phyloP scores from a whole-genome alignment of 2,888 invertebrate species.

The Euproctis similis region DNA sequence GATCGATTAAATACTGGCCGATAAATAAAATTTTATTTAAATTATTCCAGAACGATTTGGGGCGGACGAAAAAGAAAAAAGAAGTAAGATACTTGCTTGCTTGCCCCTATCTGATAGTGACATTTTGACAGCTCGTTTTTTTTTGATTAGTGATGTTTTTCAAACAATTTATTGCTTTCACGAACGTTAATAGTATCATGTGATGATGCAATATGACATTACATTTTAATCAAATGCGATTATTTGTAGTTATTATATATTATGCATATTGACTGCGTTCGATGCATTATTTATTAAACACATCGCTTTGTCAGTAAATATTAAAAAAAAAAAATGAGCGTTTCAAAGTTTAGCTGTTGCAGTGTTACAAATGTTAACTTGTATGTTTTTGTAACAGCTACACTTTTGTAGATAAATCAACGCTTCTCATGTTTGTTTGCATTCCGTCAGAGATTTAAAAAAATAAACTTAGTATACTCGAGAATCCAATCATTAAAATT shows the following conservation, averaged over 20 bases:
- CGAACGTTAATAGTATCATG: constrained; percentile 44
- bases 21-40: constrained; percentile 71
- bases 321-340: constrained; percentile 38
- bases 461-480: not conserved
- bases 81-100: constrained; percentile 91
- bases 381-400: constrained; percentile 44
- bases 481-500: constrained; percentile 7
- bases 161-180: constrained; percentile 72
- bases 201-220: constrained; percentile 42
- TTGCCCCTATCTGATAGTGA: constrained; percentile 77
- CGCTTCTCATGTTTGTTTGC: constrained; percentile 67
- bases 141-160: constrained; percentile 62
- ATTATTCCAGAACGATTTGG: constrained; percentile 90
- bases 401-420: constrained; percentile 47
- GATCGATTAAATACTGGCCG: constrained; percentile 56
- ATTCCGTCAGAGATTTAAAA: constrained; percentile 33
- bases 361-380: constrained; percentile 12
- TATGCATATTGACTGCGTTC: constrained; percentile 62
- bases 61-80: constrained; percentile 98
- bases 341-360: constrained; percentile 58
- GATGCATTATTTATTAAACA: constrained; percentile 59
- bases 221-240: constrained; percentile 54
- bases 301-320: constrained; percentile 69
- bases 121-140: constrained; percentile 72
- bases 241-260: constrained; percentile 65